Conservation (phyloP, 2,797 vertebrate species). For the Diceros bicornis region DNA sequence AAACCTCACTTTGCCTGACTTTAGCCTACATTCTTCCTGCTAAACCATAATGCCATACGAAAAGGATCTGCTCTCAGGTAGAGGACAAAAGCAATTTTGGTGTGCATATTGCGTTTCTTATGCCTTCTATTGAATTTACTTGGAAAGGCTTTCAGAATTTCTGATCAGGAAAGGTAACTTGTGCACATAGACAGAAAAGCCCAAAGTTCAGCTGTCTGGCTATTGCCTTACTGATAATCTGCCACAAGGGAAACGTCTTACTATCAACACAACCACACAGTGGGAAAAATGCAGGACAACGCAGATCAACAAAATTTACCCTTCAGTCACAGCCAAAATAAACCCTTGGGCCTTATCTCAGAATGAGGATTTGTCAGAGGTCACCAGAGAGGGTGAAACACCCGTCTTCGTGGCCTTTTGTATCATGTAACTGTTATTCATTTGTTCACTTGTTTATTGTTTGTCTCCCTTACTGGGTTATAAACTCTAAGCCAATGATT, state of each 20-base stretch:
- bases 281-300: neutral
- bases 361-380: neutral
- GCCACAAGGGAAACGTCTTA: neutral
- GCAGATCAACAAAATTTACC: neutral
- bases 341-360: neutral
- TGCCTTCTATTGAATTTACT: neutral
- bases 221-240: neutral
- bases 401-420: neutral
- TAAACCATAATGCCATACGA: neutral
- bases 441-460: neutral
- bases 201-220: neutral
- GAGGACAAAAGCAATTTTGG: neutral
- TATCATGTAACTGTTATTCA: neutral
- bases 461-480: neutral
- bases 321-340: neutral
- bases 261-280: no score
- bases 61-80: neutral
- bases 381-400: neutral
- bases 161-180: neutral
- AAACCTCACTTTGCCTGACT: neutral
- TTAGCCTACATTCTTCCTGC: neutral
- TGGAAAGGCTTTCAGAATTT: neutral
- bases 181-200: neutral
- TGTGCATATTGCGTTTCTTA: neutral
- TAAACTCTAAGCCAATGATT: neutral